Base-by-base conservation (phyloP, 2,888 invertebrate species). In the Athetis lepigone region DNA sequence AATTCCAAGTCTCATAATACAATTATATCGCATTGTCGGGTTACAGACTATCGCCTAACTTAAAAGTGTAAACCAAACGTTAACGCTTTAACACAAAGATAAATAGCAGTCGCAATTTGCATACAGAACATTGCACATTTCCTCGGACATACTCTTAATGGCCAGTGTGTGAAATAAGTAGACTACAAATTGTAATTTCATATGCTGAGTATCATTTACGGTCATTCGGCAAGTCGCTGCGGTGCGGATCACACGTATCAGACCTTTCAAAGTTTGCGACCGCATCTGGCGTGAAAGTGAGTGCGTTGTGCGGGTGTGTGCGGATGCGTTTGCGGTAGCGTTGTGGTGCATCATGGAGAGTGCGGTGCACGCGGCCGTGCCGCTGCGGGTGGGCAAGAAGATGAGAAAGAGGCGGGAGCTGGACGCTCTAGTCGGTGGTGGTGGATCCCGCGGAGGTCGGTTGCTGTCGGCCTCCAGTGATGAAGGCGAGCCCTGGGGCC, bases 381-480 rank as follows among this genome's bases (percentile, higher is more conserved):
- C 96, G 96, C 89, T 96, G 92, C 87, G 97, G 93, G 91, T 97
- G 93, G 88, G 95, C 76, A 97, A 97, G 91, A 97, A 97, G 92
- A 97, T 97, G 97, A 95, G 97, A 85, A 97, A 97, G 87, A 95
- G 97, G 75, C 96, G 97, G 84, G 97, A 97, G 89, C 91, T 97
- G 80, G 97, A 97, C 87, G 97, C 97, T 43, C 89, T 97, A 57
- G 97, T 97, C 51, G 85, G 95, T 91, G 88, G 97, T 86, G 91
- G 86, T 27, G 94, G 90, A 1, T 91, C 92, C 25, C 86, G 95
- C 4, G 91, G 94, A 0, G 95, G 95, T 43, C 92, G 96, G 87
- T 95, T 97, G 77, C 94, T 96, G 81, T 95, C 97, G 50, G 95
- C 97, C 66, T 96, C 96, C 45, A 94, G 94, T 59, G 95, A 95